Evolutionary conservation across 2,797 vertebrate genomes (phyloP), one percentile per base, ranked within the genome.

Genomic region (Anniella stebbinsi): DNA sequence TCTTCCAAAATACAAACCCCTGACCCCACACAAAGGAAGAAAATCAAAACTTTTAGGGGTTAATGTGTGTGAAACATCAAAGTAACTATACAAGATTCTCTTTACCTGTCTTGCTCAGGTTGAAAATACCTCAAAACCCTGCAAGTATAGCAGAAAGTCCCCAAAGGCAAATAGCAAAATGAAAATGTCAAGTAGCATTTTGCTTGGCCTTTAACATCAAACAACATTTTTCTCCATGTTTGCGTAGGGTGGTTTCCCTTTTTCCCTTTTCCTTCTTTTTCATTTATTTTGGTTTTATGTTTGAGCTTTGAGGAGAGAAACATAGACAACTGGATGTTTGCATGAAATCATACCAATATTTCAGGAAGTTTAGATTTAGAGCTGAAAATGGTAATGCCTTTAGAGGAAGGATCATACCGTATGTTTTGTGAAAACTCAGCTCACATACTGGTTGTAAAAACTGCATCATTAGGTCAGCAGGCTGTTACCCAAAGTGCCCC

Each of bases 51-150:
- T 0, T 2, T 7, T 12, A 88, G 33, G 69, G 13, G 75, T 25
- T 57, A 81, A 82, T 1, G 18, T 1, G 10, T 92, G 89, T 7
- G 36, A 86, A 92, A 90, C 88, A 91, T 76, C 63, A 88, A 36
- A 73, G 83, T 80, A 60, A 1, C 66, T 57, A 60, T 33, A 54
- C 77, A 21, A 4, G 80, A 84, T 93, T 94, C 90, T 86, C 36
- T 84, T n/a, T 4, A 89, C 10, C 48, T 80, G 0, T 81, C 33
- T 87, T 84, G 67, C 36, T 57, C 51, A 0, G 5, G 21, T 54
- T 78, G 91, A 92, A 93, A 94, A 83, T 25, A n/a, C 88, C 89
- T 93, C 84, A 89, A 78, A 95, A 94, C 87, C 70, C 75, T 92
- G 25, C 23, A 57, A 93, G 51, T 48, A 10, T 6, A 75, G 15